Percentiles rank a stretch among this genome's conserved stretches.
These are phyloP conservation scores for Oscheius sp. DNA, from an alignment of 2,888 invertebrate species.

Conservation along the genomic window DNA sequence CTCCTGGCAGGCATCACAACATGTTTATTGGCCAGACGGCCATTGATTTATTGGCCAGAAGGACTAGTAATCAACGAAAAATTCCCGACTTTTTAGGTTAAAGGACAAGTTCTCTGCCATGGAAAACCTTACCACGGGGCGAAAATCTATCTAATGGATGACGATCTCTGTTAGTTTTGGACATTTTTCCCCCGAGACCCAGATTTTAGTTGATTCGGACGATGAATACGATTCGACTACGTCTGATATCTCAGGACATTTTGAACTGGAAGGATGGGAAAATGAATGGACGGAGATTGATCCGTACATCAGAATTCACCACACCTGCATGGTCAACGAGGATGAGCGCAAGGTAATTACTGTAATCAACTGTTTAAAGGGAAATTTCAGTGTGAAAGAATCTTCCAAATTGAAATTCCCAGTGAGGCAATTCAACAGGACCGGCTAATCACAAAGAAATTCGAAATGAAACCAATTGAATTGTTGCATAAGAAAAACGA, in stretches of 20 bases:
- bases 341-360: not conserved
- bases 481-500: not conserved
- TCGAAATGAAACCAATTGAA: not conserved
- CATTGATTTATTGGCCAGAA: too few relatives aligned
- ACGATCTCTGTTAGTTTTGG: not conserved
- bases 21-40: too few relatives aligned
- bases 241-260: not conserved
- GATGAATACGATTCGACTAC: not conserved
- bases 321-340: constrained; percentile 1
- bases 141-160: constrained; percentile 5
- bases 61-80: not conserved
- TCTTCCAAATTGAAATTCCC: not conserved
- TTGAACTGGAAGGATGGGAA: constrained; percentile 10
- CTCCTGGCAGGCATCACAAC: too few relatives aligned
- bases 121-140: not conserved
- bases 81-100: not conserved
- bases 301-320: constrained; percentile 7
- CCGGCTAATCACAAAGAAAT: not conserved
- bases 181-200: too few relatives aligned
- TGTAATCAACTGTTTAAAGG: not conserved
- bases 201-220: constrained; percentile 3
- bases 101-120: not conserved
- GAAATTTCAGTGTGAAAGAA: not conserved
- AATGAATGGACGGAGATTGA: not conserved
- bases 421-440: not conserved